These are phyloP conservation scores for Cataglyphis rosenhaueri DNA, from an alignment of 2,888 invertebrate genomes.

Conservation along the genomic window DNA sequence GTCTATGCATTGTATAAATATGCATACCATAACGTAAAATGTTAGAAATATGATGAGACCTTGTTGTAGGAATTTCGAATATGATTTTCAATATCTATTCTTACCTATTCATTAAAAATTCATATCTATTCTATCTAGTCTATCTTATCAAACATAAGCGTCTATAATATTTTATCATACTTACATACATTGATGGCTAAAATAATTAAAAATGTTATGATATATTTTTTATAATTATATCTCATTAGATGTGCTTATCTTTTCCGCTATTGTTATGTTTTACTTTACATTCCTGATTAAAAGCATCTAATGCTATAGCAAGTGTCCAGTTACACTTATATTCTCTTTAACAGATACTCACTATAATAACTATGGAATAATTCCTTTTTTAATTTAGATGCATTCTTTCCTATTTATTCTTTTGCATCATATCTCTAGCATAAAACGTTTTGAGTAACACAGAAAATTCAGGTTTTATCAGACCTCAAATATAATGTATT, in stretches of 20 bases:
- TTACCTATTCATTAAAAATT: neutral
- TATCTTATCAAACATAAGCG: neutral
- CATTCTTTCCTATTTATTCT: constrained; percentile 37
- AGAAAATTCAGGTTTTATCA: constrained; percentile 84
- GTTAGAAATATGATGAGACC: constrained; percentile 71
- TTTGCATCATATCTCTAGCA: constrained; percentile 70
- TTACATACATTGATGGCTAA: neutral
- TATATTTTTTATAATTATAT: neutral
- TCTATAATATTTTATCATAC: neutral
- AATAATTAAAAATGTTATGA: neutral
- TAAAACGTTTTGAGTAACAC: constrained; percentile 74
- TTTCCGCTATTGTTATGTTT: neutral
- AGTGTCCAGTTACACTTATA: neutral
- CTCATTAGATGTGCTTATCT: neutral
- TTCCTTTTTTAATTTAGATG: constrained; percentile 25
- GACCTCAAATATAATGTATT: constrained; percentile 84
- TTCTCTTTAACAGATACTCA: neutral
- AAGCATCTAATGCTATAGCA: neutral
- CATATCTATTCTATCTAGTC: neutral
- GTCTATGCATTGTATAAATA: constrained; percentile 63
- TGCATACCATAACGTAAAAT: constrained; percentile 60
- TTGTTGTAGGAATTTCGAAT: neutral
- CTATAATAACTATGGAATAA: neutral
- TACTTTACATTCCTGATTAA: neutral
- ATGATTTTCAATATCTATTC: neutral